phyloP scores from a whole-genome alignment of 2,797 vertebrate genomes.

The Cirrhinus molitorella region DNA sequence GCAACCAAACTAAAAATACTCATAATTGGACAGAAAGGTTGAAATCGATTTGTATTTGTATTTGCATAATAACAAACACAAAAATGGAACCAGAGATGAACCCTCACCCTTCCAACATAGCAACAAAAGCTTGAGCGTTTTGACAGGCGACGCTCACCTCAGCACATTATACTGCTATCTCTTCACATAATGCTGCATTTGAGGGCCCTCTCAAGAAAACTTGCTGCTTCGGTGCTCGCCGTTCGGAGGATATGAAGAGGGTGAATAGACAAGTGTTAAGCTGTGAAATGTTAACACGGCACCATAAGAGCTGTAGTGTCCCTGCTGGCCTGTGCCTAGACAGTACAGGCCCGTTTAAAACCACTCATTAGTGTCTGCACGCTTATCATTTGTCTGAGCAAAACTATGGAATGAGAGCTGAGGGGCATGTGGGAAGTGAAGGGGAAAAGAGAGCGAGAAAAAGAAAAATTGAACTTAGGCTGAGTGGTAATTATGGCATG shows the following conservation, averaged over 20 bases:
- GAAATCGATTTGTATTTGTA: not conserved
- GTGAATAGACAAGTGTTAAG: conserved; percentile 47
- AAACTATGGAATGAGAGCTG: conserved; percentile 44
- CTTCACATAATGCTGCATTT: conserved; percentile 4
- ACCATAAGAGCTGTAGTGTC: conserved; percentile 46
- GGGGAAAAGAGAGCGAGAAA: conserved; percentile 18
- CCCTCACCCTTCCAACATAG: not conserved
- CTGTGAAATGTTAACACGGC: conserved; percentile 52
- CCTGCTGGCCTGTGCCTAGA: conserved; percentile 41
- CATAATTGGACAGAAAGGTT: conserved; percentile 14
- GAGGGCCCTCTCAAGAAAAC: conserved; percentile 22
- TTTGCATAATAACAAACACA: conserved; percentile 13
- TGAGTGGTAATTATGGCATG: conserved; percentile 3
- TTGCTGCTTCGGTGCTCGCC: conserved; percentile 24
- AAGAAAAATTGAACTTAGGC: not conserved
- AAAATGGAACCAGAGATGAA: not conserved
- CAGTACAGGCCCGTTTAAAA: conserved; percentile 50
- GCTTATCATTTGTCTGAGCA: conserved; percentile 54
- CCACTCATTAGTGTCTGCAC: conserved; percentile 55
- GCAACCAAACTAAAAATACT: conserved; percentile 30
- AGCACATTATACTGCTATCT: conserved; percentile 1
- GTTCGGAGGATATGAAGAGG: conserved; percentile 26
- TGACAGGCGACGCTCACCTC: not conserved
- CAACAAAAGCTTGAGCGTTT: not conserved
- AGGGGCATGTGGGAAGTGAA: conserved; percentile 49